phyloP scores from a whole-genome alignment of 2,888 invertebrate species.

The Hermaeophaga mercurialis region DNA sequence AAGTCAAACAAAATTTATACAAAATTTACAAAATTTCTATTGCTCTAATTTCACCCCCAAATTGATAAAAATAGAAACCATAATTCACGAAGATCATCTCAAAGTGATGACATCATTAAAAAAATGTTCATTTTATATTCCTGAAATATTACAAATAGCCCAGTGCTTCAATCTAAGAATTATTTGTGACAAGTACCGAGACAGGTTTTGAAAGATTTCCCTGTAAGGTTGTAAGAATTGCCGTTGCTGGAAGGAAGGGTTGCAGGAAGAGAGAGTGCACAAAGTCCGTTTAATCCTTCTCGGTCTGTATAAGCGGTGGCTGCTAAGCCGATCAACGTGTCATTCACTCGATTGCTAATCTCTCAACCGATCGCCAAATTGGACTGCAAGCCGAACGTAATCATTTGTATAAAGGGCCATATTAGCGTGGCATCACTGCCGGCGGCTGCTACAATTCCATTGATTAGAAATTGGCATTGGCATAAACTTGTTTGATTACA shows the following conservation, averaged over 20 bases:
- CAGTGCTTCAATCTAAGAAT: no score
- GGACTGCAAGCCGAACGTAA: slow-evolving; percentile 25
- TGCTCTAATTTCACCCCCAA: no score
- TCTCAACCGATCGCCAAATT: slow-evolving; percentile 45
- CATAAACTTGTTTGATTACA: no score
- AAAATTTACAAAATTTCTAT: no score
- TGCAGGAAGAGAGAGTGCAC: not conserved
- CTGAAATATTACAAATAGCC: no score
- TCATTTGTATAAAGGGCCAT: not conserved
- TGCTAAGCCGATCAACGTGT: slow-evolving; percentile 45
- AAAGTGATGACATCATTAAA: no score
- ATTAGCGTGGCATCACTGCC: not conserved
- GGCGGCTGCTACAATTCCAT: not conserved
- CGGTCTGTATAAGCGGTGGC: slow-evolving; percentile 31
- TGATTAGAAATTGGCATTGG: no score
- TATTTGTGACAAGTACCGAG: no score
- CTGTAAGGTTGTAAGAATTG: not conserved
- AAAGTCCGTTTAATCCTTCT: slow-evolving; percentile 37
- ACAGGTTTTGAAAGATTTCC: not conserved
- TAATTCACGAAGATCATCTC: no score
- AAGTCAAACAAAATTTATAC: no score
- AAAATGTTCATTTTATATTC: no score
- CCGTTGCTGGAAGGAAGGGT: slow-evolving; percentile 10
- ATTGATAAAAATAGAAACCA: no score
- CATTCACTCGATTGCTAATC: slow-evolving; percentile 48